These are phyloP conservation scores for Macrobrachium rosenbergii DNA, from an alignment of 1,140 invertebrate genomes.

Conservation along the genomic window DNA sequence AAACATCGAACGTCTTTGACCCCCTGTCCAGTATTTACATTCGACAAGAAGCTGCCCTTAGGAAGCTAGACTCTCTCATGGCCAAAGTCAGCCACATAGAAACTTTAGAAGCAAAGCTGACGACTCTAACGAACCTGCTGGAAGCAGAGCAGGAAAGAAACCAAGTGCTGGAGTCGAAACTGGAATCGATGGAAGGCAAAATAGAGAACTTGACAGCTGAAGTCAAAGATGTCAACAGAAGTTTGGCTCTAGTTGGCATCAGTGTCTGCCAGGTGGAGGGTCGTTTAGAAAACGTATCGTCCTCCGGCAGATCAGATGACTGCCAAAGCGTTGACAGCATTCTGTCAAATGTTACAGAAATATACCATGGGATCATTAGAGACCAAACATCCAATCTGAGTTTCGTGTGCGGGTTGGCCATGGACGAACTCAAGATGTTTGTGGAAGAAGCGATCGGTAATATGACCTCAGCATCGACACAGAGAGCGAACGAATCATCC, in stretches of 20 bases:
- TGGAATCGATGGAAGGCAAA: not conserved
- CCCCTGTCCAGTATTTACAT: conserved; percentile 33
- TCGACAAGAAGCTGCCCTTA: conserved; percentile 37
- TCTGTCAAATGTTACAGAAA: not conserved
- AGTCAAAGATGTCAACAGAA: not conserved
- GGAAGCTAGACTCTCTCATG: conserved; percentile 43
- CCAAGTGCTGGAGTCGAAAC: not conserved
- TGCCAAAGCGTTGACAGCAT: not conserved
- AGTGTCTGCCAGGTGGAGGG: not conserved
- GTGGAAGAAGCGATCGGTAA: too few relatives aligned
- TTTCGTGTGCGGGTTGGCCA: too few relatives aligned
- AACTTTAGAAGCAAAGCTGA: conserved; percentile 23
- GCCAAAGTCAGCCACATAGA: conserved; percentile 34
- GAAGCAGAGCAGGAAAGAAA: conserved; percentile 9
- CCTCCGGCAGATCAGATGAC: not conserved
- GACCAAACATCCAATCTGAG: too few relatives aligned
- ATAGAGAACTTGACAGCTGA: conserved; percentile 7
- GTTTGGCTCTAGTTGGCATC: not conserved
- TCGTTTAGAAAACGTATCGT: conserved; percentile 1
- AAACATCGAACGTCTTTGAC: not conserved
- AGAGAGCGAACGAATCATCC: too few relatives aligned
- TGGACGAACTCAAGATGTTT: too few relatives aligned
- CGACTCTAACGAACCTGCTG: not conserved
- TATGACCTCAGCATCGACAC: too few relatives aligned
- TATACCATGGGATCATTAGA: not conserved